Percentiles rank a stretch among this genome's conserved stretches.
These are phyloP conservation scores for Subanguina moxae DNA, from an alignment of 1,140 invertebrate genomes.

Conservation along the genomic window DNA sequence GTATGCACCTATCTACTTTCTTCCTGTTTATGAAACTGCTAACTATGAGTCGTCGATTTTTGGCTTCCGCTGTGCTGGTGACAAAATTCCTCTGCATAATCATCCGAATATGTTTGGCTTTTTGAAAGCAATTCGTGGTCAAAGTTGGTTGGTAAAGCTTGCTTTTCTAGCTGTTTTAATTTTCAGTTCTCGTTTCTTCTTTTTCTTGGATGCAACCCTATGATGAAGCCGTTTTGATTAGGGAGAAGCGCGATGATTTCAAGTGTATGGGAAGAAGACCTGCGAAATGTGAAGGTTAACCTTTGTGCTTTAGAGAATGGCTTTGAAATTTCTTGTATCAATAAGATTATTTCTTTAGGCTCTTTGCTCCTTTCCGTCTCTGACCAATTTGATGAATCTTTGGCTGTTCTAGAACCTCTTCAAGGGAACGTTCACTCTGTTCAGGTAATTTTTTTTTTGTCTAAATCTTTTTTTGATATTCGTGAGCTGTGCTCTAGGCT, in stretches of 20 bases:
- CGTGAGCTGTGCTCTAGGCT: not conserved
- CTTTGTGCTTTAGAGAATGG: not conserved
- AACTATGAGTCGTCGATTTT: constrained; percentile 33
- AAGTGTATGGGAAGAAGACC: constrained; percentile 11
- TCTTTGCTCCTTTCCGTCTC: not conserved
- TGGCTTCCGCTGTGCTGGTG: constrained; percentile 32
- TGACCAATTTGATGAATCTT: constrained; percentile 38
- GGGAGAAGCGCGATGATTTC: not conserved
- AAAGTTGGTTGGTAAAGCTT: too few species aligned
- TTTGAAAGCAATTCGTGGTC: constrained; percentile 28
- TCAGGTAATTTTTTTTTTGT: constrained; percentile 10
- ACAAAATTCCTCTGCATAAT: constrained; percentile 39
- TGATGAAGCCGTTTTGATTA: constrained; percentile 19
- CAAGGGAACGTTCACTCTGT: constrained; percentile 34
- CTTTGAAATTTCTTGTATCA: constrained; percentile 1
- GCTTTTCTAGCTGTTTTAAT: too few species aligned
- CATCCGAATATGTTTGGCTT: constrained; percentile 45
- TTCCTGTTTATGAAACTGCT: constrained; percentile 20
- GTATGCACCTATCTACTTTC: constrained; percentile 11
- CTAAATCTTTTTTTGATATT: too few species aligned
- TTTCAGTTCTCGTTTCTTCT: constrained; percentile 21
- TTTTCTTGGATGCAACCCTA: constrained; percentile 32
- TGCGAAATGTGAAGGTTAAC: constrained; percentile 38
- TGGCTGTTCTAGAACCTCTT: constrained; percentile 19
- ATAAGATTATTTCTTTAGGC: not conserved